phyloP scores from a whole-genome alignment of 2,113 vertebrate species.

The Crocuta crocuta region DNA sequence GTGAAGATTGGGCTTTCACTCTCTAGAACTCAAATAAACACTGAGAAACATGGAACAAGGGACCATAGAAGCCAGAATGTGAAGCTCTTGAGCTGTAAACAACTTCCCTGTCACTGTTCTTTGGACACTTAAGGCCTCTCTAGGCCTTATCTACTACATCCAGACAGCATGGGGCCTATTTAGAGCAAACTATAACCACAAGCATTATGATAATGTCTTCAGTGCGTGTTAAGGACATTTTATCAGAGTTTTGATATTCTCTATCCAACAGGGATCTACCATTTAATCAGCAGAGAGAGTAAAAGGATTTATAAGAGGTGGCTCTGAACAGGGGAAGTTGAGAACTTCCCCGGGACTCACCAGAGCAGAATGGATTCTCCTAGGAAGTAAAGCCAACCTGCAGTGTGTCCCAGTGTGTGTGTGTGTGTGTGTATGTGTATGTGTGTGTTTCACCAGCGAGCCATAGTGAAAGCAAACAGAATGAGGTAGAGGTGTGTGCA shows the following conservation, averaged over 20 bases:
- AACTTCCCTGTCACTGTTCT: neutral
- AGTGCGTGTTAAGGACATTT: neutral
- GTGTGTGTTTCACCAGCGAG: neutral
- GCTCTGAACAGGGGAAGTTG: neutral
- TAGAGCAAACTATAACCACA: neutral
- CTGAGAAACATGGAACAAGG: neutral
- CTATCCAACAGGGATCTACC: neutral
- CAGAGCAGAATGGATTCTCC: neutral
- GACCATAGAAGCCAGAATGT: neutral
- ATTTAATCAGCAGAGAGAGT: neutral
- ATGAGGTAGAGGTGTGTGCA: neutral
- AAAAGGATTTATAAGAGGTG: neutral
- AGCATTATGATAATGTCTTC: neutral
- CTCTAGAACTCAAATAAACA: neutral
- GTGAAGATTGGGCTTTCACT: neutral
- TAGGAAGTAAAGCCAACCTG: neutral
- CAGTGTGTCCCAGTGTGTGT: neutral
- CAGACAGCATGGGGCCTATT: neutral
- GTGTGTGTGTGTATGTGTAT: neutral
- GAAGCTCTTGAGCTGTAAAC: neutral
- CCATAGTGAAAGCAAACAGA: neutral
- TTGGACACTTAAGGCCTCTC: neutral
- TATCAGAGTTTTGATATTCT: neutral
- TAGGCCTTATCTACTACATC: neutral
- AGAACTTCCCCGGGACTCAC: neutral